These are phyloP conservation scores for Microcebus murinus DNA, from an alignment of 2,113 vertebrate genomes.

Conservation along the genomic window DNA sequence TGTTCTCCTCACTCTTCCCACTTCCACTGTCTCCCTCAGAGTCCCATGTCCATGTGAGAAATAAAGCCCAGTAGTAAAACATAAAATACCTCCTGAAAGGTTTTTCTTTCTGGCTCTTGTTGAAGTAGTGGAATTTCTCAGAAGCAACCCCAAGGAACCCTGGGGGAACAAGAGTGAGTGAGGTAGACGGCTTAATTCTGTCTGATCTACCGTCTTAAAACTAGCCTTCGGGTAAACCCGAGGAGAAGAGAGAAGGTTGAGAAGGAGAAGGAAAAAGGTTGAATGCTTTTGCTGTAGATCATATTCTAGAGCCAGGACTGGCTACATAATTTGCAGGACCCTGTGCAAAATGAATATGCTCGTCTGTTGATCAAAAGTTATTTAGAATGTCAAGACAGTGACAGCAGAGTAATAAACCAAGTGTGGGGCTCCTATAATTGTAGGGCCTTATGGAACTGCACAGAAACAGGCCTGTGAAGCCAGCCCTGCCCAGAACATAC, in stretches of 20 bases:
- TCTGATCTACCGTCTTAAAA: not conserved
- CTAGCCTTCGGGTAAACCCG: not conserved
- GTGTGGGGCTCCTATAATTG: rapidly evolving
- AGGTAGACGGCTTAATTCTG: not conserved
- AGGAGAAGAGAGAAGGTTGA: not conserved
- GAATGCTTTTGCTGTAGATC: not conserved
- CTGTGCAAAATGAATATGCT: not conserved
- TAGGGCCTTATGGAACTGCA: rapidly evolving
- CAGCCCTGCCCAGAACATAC: not conserved
- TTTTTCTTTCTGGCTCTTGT: slow-evolving; percentile 31
- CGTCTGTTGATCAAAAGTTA: not conserved
- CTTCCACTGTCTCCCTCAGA: not conserved
- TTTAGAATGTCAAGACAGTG: not conserved
- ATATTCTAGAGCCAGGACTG: not conserved
- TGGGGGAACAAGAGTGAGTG: not conserved
- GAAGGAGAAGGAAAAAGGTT: not conserved
- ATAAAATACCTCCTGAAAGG: not conserved
- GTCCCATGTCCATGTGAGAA: not conserved
- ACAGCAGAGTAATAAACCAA: not conserved
- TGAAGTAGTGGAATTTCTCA: not conserved
- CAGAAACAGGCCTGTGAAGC: rapidly evolving
- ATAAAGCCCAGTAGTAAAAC: not conserved
- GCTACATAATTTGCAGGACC: not conserved
- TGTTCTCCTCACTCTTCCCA: not conserved
- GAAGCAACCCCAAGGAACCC: not conserved